phyloP scores from a whole-genome alignment of 2,888 invertebrate species.

The Dichetophora obliterata region DNA sequence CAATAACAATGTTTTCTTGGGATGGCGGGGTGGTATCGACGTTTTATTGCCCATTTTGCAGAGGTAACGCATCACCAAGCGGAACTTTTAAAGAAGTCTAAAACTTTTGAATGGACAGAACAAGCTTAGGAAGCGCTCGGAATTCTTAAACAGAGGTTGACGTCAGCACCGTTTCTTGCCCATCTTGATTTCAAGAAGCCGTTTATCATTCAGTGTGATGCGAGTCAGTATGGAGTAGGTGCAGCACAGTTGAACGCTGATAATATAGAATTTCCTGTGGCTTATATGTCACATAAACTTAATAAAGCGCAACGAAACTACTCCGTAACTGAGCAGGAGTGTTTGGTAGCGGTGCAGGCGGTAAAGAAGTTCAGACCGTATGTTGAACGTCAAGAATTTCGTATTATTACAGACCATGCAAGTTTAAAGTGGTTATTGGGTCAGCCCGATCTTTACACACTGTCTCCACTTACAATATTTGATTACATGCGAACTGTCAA shows the following conservation, averaged over 20 bases:
- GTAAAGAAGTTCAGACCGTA: constrained; percentile 45
- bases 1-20: not conserved
- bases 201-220: constrained; percentile 38
- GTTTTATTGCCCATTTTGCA: constrained; percentile 18
- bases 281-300: constrained; percentile 35
- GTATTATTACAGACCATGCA: constrained; percentile 53
- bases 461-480: too few species aligned
- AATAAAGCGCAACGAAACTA: not conserved
- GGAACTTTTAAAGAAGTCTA: not conserved
- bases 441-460: constrained; percentile 54
- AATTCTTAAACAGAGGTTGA: too few species aligned
- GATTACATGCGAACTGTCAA: too few species aligned
- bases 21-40: constrained; percentile 18
- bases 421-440: constrained; percentile 54
- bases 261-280: constrained; percentile 23
- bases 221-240: constrained; percentile 14
- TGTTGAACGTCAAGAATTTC: constrained; percentile 41
- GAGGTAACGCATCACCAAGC: constrained; percentile 18
- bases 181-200: not conserved
- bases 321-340: constrained; percentile 34
- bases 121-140: constrained; percentile 1
- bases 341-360: constrained; percentile 37
- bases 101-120: not conserved
- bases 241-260: not conserved
- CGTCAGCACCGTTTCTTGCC: not conserved